Conservation (phyloP, 2,113 vertebrate species). For the Parotia lawesii region DNA sequence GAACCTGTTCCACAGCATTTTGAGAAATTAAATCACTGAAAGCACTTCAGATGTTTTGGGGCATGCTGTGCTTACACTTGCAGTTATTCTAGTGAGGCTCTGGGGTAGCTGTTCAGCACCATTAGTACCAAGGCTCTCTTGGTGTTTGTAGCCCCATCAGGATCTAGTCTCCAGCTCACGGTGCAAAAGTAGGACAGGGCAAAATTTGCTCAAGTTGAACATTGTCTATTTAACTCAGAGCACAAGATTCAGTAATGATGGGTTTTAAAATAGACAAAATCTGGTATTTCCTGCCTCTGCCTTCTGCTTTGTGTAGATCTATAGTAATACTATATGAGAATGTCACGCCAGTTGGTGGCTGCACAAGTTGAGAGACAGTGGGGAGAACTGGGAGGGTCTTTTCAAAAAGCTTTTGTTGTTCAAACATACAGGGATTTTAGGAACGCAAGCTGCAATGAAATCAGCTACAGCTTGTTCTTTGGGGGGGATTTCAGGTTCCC, state of each 20-base stretch:
- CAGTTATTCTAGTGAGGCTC: neutral
- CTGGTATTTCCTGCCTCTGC: neutral
- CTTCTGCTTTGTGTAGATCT: neutral
- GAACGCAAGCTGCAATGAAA: neutral
- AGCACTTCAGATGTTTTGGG: neutral
- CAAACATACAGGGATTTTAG: neutral
- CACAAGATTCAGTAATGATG: neutral
- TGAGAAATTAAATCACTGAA: neutral
- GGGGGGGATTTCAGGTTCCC: neutral
- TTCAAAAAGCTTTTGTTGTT: neutral
- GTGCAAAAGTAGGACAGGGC: neutral
- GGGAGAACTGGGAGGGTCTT: neutral
- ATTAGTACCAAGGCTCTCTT: neutral
- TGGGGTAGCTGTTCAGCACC: neutral
- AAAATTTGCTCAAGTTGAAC: neutral
- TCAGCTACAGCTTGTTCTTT: neutral
- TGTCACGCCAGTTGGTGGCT: accelerated
- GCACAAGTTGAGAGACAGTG: neutral
- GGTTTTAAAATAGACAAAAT: neutral
- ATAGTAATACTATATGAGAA: neutral
- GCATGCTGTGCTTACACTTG: neutral
- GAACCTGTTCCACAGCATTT: neutral
- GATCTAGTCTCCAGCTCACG: neutral
- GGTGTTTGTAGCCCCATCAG: neutral
- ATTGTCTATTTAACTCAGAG: accelerated